Conservation (phyloP, 2,113 vertebrate genomes). For the Eretmochelys imbricata region DNA sequence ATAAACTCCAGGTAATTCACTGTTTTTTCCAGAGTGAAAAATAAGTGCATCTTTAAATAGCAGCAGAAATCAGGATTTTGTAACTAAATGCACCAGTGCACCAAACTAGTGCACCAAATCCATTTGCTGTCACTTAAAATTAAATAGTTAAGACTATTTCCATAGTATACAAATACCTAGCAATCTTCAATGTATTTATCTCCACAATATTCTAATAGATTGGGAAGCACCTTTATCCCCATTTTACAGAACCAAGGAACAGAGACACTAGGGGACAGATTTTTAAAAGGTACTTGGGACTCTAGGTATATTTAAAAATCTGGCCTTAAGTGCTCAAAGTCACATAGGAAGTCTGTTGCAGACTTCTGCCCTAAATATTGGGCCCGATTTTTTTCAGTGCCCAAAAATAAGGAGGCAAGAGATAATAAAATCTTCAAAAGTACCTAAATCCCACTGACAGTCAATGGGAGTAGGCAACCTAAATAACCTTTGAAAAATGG, state of each 20-base stretch:
- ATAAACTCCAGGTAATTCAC: neutral
- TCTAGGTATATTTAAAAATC: neutral
- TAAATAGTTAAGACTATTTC: neutral
- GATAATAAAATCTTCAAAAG: neutral
- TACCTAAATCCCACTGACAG: neutral
- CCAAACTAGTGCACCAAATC: neutral
- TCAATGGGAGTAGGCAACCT: neutral
- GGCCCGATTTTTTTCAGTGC: neutral
- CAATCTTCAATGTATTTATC: neutral
- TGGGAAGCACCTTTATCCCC: neutral
- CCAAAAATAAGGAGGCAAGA: neutral
- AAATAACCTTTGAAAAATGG: neutral
- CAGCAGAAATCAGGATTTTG: neutral
- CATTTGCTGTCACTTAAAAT: neutral
- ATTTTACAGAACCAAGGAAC: neutral
- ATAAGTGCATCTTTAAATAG: neutral
- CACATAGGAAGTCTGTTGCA: neutral
- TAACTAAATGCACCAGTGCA: neutral
- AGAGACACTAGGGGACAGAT: neutral
- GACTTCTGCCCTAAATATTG: neutral
- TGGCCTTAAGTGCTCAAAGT: neutral
- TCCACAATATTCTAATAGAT: no score
- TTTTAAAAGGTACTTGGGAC: neutral
- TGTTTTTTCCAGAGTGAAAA: neutral
- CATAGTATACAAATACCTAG: neutral